phyloP scores from a whole-genome alignment of 1,140 invertebrate species.

The Thrips palmi region DNA sequence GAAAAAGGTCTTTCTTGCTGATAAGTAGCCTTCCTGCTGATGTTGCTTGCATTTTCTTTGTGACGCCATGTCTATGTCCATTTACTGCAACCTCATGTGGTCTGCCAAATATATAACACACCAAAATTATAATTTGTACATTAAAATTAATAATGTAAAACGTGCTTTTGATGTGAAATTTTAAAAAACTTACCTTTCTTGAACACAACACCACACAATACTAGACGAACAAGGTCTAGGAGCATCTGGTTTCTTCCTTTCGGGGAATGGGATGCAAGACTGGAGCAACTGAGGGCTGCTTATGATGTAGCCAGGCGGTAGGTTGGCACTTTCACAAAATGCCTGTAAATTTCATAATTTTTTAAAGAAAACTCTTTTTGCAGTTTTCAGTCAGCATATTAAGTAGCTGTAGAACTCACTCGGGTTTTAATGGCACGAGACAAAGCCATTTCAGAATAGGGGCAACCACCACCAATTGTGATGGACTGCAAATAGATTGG shows the following conservation, averaged over 20 bases:
- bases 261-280: conserved; percentile 11
- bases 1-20: too few relatives aligned
- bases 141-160: background rate
- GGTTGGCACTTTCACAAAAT: conserved; percentile 7
- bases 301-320: background rate
- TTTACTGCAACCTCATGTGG: conserved; percentile 52
- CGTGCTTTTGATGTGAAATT: background rate
- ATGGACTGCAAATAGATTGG: conserved; percentile 52
- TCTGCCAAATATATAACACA: conserved; percentile 23
- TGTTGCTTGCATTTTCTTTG: too few relatives aligned
- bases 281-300: conserved; percentile 9
- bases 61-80: conserved; percentile 62
- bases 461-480: conserved; percentile 44
- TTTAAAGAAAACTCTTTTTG: too few relatives aligned
- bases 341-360: too few relatives aligned
- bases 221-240: conserved; percentile 34
- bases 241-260: conserved; percentile 20
- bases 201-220: conserved; percentile 36
- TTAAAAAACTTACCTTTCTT: conserved; percentile 21
- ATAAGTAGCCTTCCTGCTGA: too few relatives aligned
- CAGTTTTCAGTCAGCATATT: too few relatives aligned
- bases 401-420: too few relatives aligned
- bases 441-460: conserved; percentile 41
- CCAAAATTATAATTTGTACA: conserved; percentile 7
- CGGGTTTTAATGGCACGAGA: conserved; percentile 30